Conservation (phyloP, 2,888 invertebrate genomes). For the Choristoneura rosaceana region DNA sequence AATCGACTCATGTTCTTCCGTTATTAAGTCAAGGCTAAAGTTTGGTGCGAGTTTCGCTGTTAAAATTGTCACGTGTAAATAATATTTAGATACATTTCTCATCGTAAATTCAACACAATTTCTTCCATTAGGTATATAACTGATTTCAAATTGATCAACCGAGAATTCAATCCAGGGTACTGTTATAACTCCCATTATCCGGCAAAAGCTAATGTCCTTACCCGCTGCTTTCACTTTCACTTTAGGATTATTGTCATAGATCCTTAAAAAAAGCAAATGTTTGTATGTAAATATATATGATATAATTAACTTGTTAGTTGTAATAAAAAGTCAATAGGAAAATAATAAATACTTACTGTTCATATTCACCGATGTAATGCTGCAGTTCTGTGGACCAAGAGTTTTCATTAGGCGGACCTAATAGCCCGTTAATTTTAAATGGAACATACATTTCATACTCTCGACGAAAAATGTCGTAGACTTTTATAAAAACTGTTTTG, state of each 20-base stretch:
- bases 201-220: conserved; percentile 74
- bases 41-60: conserved; percentile 67
- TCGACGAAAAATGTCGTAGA: conserved; percentile 69
- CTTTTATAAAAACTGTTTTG: conserved; percentile 72
- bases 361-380: conserved; percentile 66
- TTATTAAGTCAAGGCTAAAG: conserved; percentile 63
- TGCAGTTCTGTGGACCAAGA: conserved; percentile 64
- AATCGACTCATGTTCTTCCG: conserved; percentile 56
- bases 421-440: conserved; percentile 83
- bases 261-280: conserved; percentile 56
- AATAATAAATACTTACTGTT: conserved; percentile 60
- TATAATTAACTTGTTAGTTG: not conserved
- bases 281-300: not conserved
- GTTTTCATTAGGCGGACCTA: conserved; percentile 82
- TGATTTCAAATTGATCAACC: conserved; percentile 70
- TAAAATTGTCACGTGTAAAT: conserved; percentile 64
- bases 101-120: conserved; percentile 69
- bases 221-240: conserved; percentile 67
- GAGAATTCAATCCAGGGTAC: conserved; percentile 75
- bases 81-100: conserved; percentile 74
- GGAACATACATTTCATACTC: conserved; percentile 86
- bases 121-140: conserved; percentile 53
- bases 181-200: conserved; percentile 73
- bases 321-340: not conserved
- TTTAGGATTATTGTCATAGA: conserved; percentile 70